Conservation (phyloP, 1,140 invertebrate species). For the Holotrichia oblita region DNA sequence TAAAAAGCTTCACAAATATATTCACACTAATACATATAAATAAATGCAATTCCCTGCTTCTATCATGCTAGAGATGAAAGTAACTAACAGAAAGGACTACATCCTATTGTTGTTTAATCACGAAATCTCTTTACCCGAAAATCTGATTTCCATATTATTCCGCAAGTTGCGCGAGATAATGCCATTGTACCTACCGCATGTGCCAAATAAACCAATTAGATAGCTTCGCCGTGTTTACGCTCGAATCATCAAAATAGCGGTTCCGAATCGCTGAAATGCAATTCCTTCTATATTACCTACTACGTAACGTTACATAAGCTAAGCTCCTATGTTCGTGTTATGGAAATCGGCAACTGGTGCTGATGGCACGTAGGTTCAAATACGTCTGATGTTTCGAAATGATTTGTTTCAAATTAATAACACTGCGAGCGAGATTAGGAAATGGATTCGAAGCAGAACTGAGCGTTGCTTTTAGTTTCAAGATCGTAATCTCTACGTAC, state of each 20-base stretch:
- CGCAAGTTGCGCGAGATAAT: not conserved
- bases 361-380: not conserved
- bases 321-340: not conserved
- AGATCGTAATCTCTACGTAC: no score
- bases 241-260: not conserved
- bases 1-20: no score
- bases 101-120: no score
- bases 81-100: no score
- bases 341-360: conserved; percentile 10
- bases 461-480: no score
- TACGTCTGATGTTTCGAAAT: not conserved
- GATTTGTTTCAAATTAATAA: conserved; percentile 14
- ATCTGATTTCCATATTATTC: not conserved
- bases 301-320: not conserved
- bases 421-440: not conserved
- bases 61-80: no score
- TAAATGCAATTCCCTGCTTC: no score
- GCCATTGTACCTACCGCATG: not conserved
- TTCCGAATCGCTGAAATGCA: not conserved
- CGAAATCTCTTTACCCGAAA: no score
- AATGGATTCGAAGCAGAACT: not conserved
- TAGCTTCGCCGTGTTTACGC: not conserved
- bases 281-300: not conserved
- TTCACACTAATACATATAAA: no score
- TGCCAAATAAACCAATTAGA: conserved; percentile 1